Base-by-base conservation (phyloP, 2,113 vertebrate species). In the Gavialis gangeticus region DNA sequence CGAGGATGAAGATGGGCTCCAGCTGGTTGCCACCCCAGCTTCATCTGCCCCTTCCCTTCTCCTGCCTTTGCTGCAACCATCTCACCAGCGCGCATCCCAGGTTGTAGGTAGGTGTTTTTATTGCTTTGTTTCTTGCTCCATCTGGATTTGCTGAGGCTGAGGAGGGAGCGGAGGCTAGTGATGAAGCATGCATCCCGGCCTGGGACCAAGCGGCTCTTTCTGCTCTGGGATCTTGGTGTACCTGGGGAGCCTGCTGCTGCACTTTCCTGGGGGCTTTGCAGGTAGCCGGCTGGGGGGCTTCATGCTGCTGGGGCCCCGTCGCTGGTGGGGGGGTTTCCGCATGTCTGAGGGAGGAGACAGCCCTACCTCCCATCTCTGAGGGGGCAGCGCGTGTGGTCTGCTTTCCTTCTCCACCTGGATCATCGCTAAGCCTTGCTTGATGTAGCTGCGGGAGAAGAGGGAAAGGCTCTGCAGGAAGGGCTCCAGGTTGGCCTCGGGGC, bases 391-490 rank as follows among this genome's bases (percentile, higher is more conserved):
- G 46, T 97, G 94, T 22, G 98, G 81, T 79, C 98, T 98, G 22
- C 95, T 97, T 88, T 98, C 98, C 22, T 97, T 85, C 81, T 99
- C 98, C 1, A 97, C 97, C 91, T 97, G 96, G 6, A 98, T 98
- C 77, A 98, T 91, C 2, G 97, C 96, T 18, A 99, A 98, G 22
- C 98, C 98, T 89, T 98, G 97, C 96, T 99, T 98, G 88, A 98
- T 97, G 16, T 98, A 98, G 84, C 97, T 98, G 97, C 99, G 98
- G 96, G 98, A 98, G 92, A 98, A 98, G 93, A 98, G 98, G 1
- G 97, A 98, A 1, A 98, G 95, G 86, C 98, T 98, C 90, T 97
- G 98, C 67, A 98, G 95, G 96, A 98, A 99, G 10, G 97, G 98
- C 85, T 98, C 97, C n/a, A 98, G 81, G 73, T 98, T 98, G 1